These are phyloP conservation scores for Bombycilla garrulus DNA, from an alignment of 2,113 vertebrate genomes.

Conservation along the genomic window DNA sequence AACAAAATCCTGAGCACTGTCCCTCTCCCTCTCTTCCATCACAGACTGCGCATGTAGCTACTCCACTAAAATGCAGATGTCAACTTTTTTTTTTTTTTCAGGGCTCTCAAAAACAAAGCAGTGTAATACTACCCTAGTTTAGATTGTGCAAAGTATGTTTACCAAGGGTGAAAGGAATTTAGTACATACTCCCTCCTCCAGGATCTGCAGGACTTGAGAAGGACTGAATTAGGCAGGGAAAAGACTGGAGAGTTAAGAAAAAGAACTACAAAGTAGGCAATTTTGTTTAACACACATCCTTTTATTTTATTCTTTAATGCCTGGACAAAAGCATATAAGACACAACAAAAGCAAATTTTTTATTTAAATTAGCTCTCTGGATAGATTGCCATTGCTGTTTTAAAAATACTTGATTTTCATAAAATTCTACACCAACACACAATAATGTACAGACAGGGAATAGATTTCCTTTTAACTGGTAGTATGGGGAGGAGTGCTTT, in stretches of 20 bases:
- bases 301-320: not conserved
- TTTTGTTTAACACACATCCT: not conserved
- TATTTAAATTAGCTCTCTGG: not conserved
- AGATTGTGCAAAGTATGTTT: conserved; percentile 57
- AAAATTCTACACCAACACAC: not conserved
- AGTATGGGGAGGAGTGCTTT: not conserved
- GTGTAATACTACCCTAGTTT: conserved; percentile 37
- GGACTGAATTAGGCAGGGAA: not conserved
- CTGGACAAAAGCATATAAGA: not conserved
- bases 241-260: not conserved
- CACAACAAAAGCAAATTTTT: not conserved
- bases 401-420: not conserved
- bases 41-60: not conserved
- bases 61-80: not conserved
- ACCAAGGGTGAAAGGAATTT: conserved; percentile 62
- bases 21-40: not conserved
- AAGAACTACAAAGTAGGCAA: not conserved
- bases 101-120: not conserved
- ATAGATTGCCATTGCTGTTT: not conserved
- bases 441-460: not conserved
- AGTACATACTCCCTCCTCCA: conserved; percentile 13
- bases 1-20: not conserved
- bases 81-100: not conserved
- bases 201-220: not conserved
- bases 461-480: not conserved